A percentile compares a stretch with the other conserved stretches of the same genome.
Conservation (phyloP, 2,888 invertebrate genomes). For the Dynastes hyllus region DNA sequence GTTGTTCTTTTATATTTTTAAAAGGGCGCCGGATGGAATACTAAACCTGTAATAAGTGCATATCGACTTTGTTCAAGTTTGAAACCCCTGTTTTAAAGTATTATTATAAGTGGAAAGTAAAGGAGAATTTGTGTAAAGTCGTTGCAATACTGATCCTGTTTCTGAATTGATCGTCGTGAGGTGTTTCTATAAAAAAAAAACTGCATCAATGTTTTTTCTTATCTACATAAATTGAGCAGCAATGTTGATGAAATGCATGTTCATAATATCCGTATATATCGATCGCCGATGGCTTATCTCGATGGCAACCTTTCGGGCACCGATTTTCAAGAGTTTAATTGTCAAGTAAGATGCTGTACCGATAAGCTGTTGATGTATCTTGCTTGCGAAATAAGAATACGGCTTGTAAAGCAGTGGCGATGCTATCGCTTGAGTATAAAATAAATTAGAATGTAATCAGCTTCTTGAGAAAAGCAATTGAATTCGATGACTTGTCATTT, state of each 20-base stretch:
- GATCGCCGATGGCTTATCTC: neutral
- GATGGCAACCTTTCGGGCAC: neutral
- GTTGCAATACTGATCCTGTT: too few species aligned
- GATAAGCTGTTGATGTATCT: neutral
- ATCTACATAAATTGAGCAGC: neutral
- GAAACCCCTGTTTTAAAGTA: too few species aligned
- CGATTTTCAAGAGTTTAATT: constrained; percentile 14
- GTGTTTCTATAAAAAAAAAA: neutral
- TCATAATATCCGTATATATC: neutral
- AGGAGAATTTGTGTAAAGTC: too few species aligned
- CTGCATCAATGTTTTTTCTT: neutral
- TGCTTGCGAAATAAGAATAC: neutral
- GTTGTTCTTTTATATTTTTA: too few species aligned
- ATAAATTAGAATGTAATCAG: constrained; percentile 19
- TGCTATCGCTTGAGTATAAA: constrained; percentile 8
- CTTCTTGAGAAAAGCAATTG: constrained; percentile 4
- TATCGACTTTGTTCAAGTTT: too few species aligned
- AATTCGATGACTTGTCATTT: constrained; percentile 17
- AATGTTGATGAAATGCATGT: neutral
- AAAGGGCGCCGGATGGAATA: too few species aligned
- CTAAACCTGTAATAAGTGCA: too few species aligned
- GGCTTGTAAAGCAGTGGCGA: neutral
- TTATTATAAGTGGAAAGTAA: too few species aligned
- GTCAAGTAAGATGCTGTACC: neutral
- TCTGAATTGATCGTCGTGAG: too few species aligned